Conservation (phyloP, 2,888 invertebrate species). For the Drosophila meridiana region DNA sequence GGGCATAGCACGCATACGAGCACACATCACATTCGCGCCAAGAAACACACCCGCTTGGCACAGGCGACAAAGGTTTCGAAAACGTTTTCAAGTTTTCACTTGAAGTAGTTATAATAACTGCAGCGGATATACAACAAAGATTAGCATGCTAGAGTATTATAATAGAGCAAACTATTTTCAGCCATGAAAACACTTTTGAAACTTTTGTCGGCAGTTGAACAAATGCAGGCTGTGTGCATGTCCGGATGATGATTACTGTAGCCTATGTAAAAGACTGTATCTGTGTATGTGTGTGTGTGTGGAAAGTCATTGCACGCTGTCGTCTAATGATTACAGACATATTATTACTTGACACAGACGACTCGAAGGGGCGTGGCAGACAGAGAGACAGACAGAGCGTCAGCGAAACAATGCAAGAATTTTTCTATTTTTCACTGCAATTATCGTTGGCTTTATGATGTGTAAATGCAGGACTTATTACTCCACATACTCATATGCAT, state of each 20-base stretch:
- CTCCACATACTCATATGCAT: not conserved
- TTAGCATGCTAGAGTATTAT: too few relatives aligned
- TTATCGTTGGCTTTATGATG: slow-evolving; percentile 64
- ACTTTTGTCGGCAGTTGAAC: slow-evolving; percentile 33
- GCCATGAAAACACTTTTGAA: not conserved
- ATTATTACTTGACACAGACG: slow-evolving; percentile 62
- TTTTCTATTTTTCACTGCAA: slow-evolving; percentile 66
- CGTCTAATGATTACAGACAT: slow-evolving; percentile 67
- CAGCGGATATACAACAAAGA: too few relatives aligned
- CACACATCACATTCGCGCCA: slow-evolving; percentile 27
- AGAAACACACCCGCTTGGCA: slow-evolving; percentile 8
- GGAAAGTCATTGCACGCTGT: slow-evolving; percentile 67
- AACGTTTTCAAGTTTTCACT: not conserved
- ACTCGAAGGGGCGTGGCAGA: slow-evolving; percentile 33
- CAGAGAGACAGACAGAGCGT: slow-evolving; percentile 6
- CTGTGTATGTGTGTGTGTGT: slow-evolving; percentile 19
- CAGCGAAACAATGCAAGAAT: slow-evolving; percentile 55
- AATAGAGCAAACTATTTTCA: not conserved
- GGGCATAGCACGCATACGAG: slow-evolving; percentile 34
- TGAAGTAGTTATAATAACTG: too few relatives aligned
- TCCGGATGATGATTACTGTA: slow-evolving; percentile 34
- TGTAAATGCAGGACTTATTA: slow-evolving; percentile 50
- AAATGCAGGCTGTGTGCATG: slow-evolving; percentile 17
- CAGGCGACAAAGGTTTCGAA: slow-evolving; percentile 38
- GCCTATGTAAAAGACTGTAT: slow-evolving; percentile 21